Evolutionary conservation across 2,888 invertebrate species (phyloP).

Genomic region (Arctia plantaginis): DNA sequence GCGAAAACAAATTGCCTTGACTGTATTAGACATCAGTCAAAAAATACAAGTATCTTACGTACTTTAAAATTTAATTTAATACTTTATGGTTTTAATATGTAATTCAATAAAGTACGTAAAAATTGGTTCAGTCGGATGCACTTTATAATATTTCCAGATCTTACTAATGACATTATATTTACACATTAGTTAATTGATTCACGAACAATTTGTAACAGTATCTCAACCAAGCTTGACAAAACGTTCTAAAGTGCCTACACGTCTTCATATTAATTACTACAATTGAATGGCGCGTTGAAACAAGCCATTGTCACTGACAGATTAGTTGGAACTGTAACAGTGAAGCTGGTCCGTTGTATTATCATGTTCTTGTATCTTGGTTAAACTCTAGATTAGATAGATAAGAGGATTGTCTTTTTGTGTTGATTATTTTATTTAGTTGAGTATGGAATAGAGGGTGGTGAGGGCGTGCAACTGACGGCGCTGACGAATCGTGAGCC

Average conservation of each 20-base stretch:
- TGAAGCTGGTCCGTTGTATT: not conserved
- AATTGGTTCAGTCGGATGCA: too few species aligned
- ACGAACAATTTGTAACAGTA: not conserved
- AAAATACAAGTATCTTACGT: too few species aligned
- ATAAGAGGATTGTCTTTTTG: not conserved
- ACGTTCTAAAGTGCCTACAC: not conserved
- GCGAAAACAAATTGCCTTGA: too few species aligned
- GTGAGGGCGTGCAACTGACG: too few species aligned
- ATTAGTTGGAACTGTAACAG: not conserved
- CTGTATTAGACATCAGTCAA: too few species aligned
- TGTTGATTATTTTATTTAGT: too few species aligned
- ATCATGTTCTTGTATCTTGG: not conserved
- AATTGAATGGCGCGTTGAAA: not conserved
- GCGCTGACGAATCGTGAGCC: too few species aligned
- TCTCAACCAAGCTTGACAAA: not conserved
- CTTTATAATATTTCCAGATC: not conserved
- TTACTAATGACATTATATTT: not conserved
- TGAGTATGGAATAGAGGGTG: too few species aligned
- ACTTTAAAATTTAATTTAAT: too few species aligned
- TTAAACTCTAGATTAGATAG: not conserved
- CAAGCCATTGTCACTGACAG: not conserved
- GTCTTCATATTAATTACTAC: conserved; percentile 6
- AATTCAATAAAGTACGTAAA: too few species aligned
- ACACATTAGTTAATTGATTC: not conserved
- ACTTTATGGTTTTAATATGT: too few species aligned